These are phyloP conservation scores for Uria lomvia DNA, from an alignment of 2,113 vertebrate species.

Conservation along the genomic window DNA sequence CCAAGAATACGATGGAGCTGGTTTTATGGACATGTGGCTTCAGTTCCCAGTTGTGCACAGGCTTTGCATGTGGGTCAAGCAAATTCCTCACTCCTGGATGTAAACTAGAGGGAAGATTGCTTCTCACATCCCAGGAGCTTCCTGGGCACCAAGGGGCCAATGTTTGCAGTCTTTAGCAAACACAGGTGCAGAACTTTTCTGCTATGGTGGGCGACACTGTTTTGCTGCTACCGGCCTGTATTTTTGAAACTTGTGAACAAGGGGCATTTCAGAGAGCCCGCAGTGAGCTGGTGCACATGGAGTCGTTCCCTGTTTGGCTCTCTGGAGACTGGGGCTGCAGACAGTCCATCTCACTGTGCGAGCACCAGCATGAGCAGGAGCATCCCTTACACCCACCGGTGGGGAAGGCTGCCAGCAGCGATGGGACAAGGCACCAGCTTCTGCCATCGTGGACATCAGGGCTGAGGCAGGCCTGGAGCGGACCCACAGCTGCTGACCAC, in stretches of 20 bases:
- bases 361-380: background rate
- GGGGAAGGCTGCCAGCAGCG: background rate
- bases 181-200: background rate
- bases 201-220: accelerated
- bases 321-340: background rate
- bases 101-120: background rate
- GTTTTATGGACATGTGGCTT: background rate
- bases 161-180: background rate
- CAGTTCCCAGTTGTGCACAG: background rate
- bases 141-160: background rate
- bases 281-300: background rate
- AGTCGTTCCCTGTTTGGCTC: background rate
- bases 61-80: background rate
- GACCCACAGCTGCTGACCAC: background rate
- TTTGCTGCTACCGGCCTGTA: background rate
- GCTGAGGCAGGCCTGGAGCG: background rate
- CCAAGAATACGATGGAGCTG: background rate
- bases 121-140: background rate
- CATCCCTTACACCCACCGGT: background rate
- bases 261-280: background rate
- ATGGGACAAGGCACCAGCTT: background rate
- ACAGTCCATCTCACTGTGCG: background rate
- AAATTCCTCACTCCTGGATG: background rate
- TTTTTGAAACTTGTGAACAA: background rate
- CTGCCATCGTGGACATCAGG: background rate